Conservation (phyloP, 2,797 vertebrate genomes). For the Propithecus perrieri region DNA sequence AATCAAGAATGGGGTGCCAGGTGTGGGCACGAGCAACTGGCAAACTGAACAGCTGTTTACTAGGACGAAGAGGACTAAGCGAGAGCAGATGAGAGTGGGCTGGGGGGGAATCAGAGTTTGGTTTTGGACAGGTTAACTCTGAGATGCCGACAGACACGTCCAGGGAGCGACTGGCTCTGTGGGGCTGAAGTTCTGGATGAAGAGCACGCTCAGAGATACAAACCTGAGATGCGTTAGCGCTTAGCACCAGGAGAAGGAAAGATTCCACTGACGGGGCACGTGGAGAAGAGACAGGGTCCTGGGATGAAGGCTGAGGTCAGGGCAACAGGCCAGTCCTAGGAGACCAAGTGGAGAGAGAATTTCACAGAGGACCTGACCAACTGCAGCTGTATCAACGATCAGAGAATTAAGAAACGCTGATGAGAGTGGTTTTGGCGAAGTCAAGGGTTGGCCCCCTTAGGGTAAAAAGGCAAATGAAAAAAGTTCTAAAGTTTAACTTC, state of each 20-base stretch:
- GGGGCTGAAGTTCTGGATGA: neutral
- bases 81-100: accelerated
- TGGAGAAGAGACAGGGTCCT: neutral
- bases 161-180: neutral
- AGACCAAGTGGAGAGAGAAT: neutral
- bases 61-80: accelerated
- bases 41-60: accelerated
- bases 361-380: accelerated
- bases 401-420: neutral
- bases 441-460: neutral
- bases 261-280: neutral
- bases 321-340: too few species aligned
- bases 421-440: too few species aligned
- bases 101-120: too few species aligned
- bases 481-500: neutral
- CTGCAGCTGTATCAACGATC: neutral
- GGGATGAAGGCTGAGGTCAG: neutral
- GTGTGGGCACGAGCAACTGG: too few species aligned
- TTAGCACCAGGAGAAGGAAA: accelerated
- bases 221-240: accelerated
- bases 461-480: neutral
- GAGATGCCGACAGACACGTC: neutral
- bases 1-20: neutral
- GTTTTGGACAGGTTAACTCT: neutral
- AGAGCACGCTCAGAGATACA: neutral